Evolutionary conservation across 2,888 invertebrate species (phyloP).

Genomic region (Platypus cylindrus): DNA sequence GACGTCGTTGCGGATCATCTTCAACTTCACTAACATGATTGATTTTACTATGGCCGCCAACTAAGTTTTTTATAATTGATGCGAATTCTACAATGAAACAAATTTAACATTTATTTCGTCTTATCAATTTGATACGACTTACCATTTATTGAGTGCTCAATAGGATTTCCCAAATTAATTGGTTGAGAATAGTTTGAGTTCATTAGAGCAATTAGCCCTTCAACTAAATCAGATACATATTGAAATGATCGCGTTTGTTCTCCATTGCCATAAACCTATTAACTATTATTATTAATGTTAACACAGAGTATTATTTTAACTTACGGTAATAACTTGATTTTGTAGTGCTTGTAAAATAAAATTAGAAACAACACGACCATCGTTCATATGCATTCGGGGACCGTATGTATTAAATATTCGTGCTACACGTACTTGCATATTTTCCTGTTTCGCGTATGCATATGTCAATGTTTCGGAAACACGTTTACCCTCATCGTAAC

Average conservation of each 20-base stretch:
- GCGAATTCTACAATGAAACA: constrained; percentile 55
- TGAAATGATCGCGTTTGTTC: constrained; percentile 94
- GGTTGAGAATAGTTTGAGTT: constrained; percentile 85
- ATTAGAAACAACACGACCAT: constrained; percentile 96
- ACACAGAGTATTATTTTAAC: constrained; percentile 7
- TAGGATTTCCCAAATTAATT: constrained; percentile 95
- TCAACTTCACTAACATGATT: constrained; percentile 74
- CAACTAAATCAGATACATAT: constrained; percentile 93
- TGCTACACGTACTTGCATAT: constrained; percentile 88
- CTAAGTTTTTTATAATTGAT: constrained; percentile 66
- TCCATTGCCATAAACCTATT: constrained; percentile 70
- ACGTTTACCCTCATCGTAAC: constrained; percentile 99
- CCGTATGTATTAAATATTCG: constrained; percentile 99
- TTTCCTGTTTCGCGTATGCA: constrained; percentile 96
- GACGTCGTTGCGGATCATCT: constrained; percentile 91
- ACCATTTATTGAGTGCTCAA: constrained; percentile 91
- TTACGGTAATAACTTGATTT: constrained; percentile 85
- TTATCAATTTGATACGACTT: too few species aligned
- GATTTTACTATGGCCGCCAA: constrained; percentile 78
- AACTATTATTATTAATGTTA: background rate
- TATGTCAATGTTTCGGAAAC: constrained; percentile 93
- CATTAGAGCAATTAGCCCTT: constrained; percentile 88
- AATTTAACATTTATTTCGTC: background rate
- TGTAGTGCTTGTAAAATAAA: constrained; percentile 94
- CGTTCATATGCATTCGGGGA: constrained; percentile 97